These are phyloP conservation scores for Tragelaphus scriptus DNA, from an alignment of 2,113 vertebrate species.

Conservation along the genomic window DNA sequence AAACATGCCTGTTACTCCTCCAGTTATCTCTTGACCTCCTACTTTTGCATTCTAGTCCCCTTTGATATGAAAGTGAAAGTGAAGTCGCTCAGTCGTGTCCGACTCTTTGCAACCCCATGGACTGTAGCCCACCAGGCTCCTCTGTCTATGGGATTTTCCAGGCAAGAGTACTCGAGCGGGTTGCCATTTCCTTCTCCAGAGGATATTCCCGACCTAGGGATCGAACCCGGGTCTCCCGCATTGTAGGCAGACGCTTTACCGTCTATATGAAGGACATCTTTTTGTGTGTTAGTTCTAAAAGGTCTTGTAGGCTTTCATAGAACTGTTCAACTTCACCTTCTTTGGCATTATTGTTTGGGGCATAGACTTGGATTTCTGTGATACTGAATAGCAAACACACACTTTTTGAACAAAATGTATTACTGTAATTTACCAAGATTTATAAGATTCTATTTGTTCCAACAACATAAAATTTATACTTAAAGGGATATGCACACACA, in stretches of 20 bases:
- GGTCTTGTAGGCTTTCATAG: neutral
- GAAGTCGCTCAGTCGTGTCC: no score
- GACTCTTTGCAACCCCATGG: no score
- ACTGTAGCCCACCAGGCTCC: no score
- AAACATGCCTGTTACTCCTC: neutral
- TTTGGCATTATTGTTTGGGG: neutral
- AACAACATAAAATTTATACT: neutral
- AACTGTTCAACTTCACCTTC: neutral
- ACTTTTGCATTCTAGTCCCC: neutral
- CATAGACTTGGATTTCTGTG: neutral
- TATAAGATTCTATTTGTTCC: neutral
- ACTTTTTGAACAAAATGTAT: neutral
- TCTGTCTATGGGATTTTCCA: no score
- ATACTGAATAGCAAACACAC: neutral
- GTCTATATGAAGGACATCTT: neutral
- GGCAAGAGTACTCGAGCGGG: no score
- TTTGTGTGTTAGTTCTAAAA: neutral
- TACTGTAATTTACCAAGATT: neutral
- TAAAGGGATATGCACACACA: neutral
- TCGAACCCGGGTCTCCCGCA: no score
- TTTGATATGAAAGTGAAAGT: neutral
- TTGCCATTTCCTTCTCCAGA: no score
- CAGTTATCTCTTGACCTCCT: neutral
- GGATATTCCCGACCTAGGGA: no score
- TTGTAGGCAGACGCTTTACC: no score